These are phyloP conservation scores for Iguana delicatissima DNA, from an alignment of 2,797 vertebrate genomes.

Conservation along the genomic window DNA sequence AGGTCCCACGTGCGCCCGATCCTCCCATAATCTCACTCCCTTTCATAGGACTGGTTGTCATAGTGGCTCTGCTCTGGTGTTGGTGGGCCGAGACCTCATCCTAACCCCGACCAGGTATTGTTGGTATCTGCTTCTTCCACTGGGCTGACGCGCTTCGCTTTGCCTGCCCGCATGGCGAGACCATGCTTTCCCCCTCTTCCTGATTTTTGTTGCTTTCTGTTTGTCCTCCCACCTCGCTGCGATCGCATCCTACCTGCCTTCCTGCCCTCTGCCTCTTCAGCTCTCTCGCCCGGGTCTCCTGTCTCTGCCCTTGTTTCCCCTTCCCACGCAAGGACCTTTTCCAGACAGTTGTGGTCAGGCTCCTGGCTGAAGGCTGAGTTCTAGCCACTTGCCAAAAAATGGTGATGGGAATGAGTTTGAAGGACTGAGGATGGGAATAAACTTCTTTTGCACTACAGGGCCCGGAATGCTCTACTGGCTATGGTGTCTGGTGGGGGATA, in stretches of 20 bases:
- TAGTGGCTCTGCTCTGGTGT: constrained; percentile 93
- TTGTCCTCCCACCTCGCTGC: not conserved
- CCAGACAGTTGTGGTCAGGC: not conserved
- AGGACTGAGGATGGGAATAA: too few relatives aligned
- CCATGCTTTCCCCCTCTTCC: not conserved
- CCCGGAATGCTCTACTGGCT: too few relatives aligned
- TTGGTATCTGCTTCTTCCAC: constrained; percentile 73
- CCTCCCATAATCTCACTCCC: constrained; percentile 89
- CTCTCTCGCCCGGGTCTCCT: not conserved
- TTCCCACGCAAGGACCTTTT: too few relatives aligned
- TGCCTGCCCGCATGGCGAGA: constrained; percentile 13
- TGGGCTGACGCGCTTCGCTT: constrained; percentile 24
- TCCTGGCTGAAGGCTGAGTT: too few relatives aligned
- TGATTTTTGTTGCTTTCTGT: not conserved
- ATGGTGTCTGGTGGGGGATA: too few relatives aligned
- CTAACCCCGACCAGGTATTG: constrained; percentile 89
- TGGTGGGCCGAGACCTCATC: constrained; percentile 93
- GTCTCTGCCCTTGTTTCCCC: not conserved
- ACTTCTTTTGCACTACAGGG: too few relatives aligned
- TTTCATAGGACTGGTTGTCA: constrained; percentile 92
- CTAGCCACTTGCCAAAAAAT: not conserved
- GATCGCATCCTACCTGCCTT: not conserved
- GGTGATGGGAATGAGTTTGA: not conserved
- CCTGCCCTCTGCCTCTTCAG: not conserved
- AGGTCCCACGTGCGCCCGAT: constrained; percentile 85